Percentiles rank a stretch among this genome's conserved stretches.
These are phyloP conservation scores for Patiria miniata DNA, from an alignment of 35 echinoderm and acorn worm species.

Conservation along the genomic window DNA sequence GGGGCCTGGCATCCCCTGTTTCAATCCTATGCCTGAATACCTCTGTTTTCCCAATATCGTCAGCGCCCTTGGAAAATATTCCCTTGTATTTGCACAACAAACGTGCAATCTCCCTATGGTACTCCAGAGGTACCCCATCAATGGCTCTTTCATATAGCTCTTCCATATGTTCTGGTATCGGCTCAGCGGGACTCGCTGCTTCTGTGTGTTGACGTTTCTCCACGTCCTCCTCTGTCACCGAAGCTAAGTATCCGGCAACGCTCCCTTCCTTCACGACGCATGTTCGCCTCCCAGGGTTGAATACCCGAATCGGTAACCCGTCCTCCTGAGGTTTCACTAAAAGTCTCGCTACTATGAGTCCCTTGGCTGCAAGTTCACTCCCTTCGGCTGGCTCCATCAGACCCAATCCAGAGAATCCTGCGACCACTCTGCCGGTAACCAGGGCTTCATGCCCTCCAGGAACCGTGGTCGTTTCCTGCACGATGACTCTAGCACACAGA, in stretches of 20 bases:
- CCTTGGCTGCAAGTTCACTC: not conserved
- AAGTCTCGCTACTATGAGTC: not conserved
- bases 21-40: not conserved
- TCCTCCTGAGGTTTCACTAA: not conserved
- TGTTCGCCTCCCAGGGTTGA: not conserved
- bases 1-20: constrained; percentile 1
- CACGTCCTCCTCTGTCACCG: not conserved
- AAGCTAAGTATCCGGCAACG: not conserved
- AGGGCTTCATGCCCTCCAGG: not conserved
- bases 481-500: too few species aligned
- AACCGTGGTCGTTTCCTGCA: not conserved
- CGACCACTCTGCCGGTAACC: not conserved
- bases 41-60: not conserved
- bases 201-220: not conserved
- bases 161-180: not conserved
- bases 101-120: not conserved
- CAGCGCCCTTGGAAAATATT: not conserved
- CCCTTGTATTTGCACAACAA: not conserved
- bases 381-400: not conserved
- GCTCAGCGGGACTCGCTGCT: not conserved
- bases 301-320: not conserved
- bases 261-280: constrained; percentile 2
- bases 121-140: not conserved
- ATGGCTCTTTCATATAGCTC: not conserved
- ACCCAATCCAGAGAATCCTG: not conserved